phyloP scores from a whole-genome alignment of 1,140 invertebrate species.

The Xylocopa sonorina region DNA sequence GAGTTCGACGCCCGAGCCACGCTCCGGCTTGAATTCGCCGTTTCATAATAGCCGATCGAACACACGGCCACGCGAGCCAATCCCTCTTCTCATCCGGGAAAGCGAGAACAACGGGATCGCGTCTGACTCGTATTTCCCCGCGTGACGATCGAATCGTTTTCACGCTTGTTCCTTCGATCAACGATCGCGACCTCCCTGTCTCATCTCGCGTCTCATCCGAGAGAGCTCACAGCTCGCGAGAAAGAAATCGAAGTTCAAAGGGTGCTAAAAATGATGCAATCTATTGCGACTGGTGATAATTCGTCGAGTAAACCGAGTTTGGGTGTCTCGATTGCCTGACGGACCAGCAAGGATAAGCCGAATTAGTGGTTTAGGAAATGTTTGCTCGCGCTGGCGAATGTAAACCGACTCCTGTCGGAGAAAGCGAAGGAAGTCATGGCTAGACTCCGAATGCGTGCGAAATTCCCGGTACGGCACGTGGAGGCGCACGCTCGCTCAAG shows the following conservation, averaged over 20 bases:
- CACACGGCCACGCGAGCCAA: conserved; percentile 45
- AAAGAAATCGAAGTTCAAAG: background rate
- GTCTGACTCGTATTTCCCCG: background rate
- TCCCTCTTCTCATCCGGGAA: conserved; percentile 46
- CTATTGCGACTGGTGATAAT: conserved; percentile 17
- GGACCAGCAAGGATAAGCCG: background rate
- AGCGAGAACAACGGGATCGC: conserved; percentile 21
- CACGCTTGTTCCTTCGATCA: background rate
- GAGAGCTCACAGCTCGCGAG: background rate
- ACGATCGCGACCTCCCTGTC: background rate
- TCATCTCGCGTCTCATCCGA: background rate
- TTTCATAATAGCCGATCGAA: conserved; percentile 63
- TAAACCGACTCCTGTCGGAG: background rate
- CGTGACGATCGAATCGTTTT: background rate
- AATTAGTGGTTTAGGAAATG: too few relatives aligned
- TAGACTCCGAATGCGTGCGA: background rate
- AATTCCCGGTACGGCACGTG: background rate
- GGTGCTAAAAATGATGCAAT: background rate
- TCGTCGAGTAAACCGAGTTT: background rate
- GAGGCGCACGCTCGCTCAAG: background rate
- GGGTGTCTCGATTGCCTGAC: background rate
- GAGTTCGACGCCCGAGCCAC: conserved; percentile 59
- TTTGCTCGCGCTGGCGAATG: background rate
- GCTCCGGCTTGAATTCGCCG: conserved; percentile 49
- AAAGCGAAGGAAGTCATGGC: conserved; percentile 1